Conservation (phyloP, 2,797 vertebrate species). For the Menidia menidia region DNA sequence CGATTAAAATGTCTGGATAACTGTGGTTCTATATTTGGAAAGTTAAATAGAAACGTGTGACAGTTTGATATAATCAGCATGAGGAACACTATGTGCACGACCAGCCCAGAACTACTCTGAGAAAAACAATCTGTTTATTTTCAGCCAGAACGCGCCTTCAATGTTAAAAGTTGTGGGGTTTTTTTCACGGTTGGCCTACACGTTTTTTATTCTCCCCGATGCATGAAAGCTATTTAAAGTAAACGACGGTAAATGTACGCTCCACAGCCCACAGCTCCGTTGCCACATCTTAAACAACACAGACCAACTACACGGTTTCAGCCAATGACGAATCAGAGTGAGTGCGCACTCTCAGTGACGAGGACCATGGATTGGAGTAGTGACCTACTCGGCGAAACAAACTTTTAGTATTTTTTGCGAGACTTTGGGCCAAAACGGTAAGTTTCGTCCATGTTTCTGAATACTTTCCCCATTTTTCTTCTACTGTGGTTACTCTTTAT, state of each 20-base stretch:
- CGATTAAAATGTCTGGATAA: not conserved
- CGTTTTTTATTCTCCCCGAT: constrained; percentile 5
- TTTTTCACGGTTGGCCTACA: not conserved
- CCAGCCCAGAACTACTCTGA: not conserved
- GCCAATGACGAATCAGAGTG: constrained; percentile 57
- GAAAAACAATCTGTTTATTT: not conserved
- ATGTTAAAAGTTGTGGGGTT: too few species aligned
- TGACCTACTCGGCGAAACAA: constrained; percentile 44
- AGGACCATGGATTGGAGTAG: constrained; percentile 62
- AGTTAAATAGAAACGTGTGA: not conserved
- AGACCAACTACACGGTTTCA: not conserved
- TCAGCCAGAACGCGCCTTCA: too few species aligned
- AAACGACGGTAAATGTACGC: constrained; percentile 49
- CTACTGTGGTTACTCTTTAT: not conserved
- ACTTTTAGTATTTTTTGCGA: constrained; percentile 57
- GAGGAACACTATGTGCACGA: constrained; percentile 5
- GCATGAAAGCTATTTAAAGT: constrained; percentile 64
- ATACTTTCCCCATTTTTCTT: not conserved
- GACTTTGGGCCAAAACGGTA: constrained; percentile 45
- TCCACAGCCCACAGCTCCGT: constrained; percentile 30
- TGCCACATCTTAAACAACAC: constrained; percentile 58
- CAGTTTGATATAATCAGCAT: not conserved
- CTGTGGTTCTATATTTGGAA: not conserved
- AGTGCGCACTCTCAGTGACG: constrained; percentile 55
- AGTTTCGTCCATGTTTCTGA: constrained; percentile 10